phyloP scores from a whole-genome alignment of 1,140 invertebrate genomes.

The Drosophila sproati region DNA sequence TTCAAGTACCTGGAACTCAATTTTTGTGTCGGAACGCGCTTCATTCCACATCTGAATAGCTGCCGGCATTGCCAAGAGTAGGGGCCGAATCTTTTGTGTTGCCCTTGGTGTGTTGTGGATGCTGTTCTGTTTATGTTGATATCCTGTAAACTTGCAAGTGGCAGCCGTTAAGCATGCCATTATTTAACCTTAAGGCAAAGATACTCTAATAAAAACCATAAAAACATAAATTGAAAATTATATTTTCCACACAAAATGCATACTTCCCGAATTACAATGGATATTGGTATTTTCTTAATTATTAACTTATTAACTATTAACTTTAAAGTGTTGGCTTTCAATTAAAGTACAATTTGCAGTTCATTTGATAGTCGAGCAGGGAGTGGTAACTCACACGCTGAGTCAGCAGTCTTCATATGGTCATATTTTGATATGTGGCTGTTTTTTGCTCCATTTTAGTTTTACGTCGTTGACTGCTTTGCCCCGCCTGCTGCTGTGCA shows the following conservation, averaged over 20 bases:
- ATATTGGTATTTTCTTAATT: too few species aligned
- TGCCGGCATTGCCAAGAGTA: conserved; percentile 1
- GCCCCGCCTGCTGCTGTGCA: not conserved
- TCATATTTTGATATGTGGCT: conserved; percentile 21
- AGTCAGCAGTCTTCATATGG: conserved; percentile 3
- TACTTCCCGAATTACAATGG: too few species aligned
- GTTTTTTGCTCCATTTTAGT: not conserved
- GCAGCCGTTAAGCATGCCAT: too few species aligned
- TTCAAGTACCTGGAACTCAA: conserved; percentile 37
- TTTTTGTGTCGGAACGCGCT: conserved; percentile 29
- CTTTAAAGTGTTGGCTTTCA: too few species aligned
- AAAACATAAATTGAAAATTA: too few species aligned
- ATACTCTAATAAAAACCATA: too few species aligned
- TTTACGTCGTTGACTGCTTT: not conserved
- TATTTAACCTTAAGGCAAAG: too few species aligned
- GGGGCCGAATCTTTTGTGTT: conserved; percentile 9
- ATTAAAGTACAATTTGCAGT: not conserved
- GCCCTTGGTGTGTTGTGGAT: not conserved
- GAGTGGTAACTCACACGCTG: not conserved
- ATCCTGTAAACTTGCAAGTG: not conserved
- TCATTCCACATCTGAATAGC: conserved; percentile 13
- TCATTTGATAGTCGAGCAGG: not conserved
- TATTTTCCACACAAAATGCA: too few species aligned
- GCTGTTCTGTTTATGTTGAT: not conserved
- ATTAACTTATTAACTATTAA: too few species aligned